Evolutionary conservation across 2,888 invertebrate species (phyloP), one percentile per base, ranked within the genome.

Genomic region (Neoascia interrupta): DNA sequence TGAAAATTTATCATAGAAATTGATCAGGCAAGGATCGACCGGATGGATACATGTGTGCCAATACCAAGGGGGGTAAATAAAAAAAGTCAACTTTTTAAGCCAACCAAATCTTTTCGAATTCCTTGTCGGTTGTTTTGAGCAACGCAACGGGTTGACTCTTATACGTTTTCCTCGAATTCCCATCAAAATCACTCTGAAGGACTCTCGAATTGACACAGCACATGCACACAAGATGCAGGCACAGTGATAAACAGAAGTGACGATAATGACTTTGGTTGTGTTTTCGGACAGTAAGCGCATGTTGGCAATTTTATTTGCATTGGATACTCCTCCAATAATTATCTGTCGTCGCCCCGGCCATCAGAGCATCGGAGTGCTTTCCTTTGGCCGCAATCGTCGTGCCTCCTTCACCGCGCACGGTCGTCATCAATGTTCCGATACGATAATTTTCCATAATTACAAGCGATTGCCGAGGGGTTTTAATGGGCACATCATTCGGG

Each of bases 391-490:
- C 3, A 23, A 36, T 16, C 34, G 28, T 15, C 28, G 11, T 11
- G 23, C 36, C 34, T 56, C 3, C 10, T 37, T 13, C 21, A 8
- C 39, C 16, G 10, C 19, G 28, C n/a, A n/a, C 16, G 28, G 63
- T 75, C 64, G 51, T 79, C 79, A 73, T 73, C 79, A 79, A 79
- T 79, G 79, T 79, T 79, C 66, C 73, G 73, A 79, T 73, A 73
- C 79, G 66, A 79, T 79, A 79, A 79, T 79, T 79, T 73, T 73
- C 66, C 61, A 73, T 79, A 79, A 79, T 79, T 79, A 79, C 73
- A 68, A 79, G 61, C 61, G 73, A 79, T 73, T 79, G 73, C 79
- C 60, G 73, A 61, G 79, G 73, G 66, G 79, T 26, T 73, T 79
- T 68, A 73, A 79, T 68, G 79, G 79, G 60, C 66, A 56, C 66